Base-by-base conservation (phyloP, 2,888 invertebrate genomes). In the Drosophila limbata region DNA sequence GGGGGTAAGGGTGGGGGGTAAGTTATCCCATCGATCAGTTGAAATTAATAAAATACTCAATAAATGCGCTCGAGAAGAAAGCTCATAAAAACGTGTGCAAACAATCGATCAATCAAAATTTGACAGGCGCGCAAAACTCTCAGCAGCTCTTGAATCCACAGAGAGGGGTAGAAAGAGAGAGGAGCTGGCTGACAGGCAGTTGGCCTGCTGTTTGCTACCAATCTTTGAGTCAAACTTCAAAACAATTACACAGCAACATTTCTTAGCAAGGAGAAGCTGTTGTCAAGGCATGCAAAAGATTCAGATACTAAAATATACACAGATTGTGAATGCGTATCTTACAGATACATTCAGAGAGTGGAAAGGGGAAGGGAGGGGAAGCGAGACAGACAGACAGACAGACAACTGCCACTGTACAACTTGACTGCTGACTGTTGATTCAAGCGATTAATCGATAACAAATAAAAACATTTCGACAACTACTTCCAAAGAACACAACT, bases 401-500 rank as follows among this genome's bases (percentile, higher is more conserved):
- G 64, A 72, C 63, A 75, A 76, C 76, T 77, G 71, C 78, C 74
- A 70, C 77, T 79, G 79, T 63, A 68, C 51, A 37, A 62, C 74
- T 66, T 47, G 74, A 69, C 78, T 68, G 79, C 60, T 60, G 71
- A 61, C 66, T 84, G 84, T 88, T 76, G 84, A 84, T 77, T 86
- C 77, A 86, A 88, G 85, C 85, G 85, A 88, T 85, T 88, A 85
- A 85, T 85, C 85, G 85, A 85, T 85, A 85, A 88, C 85, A 85
- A 85, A 85, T 85, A 88, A 88, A 85, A 88, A 85, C 87, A 85
- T 85, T 85, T 88, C 84, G 85, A 85, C 89, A 87, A 85, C 88
- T 86, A 81, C 88, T 85, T 88, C 87, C 81, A 84, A 67, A 57
- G 87, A 85, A 88, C 69, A 47, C 44, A 63, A 55, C 73, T 65